Evolutionary conservation across 2,888 invertebrate genomes (phyloP).

Genomic region (Oligia strigilis): DNA sequence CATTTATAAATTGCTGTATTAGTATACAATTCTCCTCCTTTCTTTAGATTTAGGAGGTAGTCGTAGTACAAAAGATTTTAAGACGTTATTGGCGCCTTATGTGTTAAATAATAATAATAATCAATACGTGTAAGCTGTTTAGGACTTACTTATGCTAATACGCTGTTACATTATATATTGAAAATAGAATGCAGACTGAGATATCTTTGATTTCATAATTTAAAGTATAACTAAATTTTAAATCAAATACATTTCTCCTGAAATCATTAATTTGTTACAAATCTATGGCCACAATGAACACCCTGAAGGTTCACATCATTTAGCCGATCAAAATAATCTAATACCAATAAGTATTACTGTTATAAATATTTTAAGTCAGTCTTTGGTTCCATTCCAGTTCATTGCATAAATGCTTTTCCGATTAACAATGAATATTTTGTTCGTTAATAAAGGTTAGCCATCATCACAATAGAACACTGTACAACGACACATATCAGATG

Average conservation of each 20-base stretch:
- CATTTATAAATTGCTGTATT: slow-evolving; percentile 6
- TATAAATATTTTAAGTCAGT: slow-evolving; percentile 86
- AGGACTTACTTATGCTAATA: slow-evolving; percentile 48
- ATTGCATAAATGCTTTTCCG: slow-evolving; percentile 80
- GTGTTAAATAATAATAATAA: slow-evolving; percentile 9
- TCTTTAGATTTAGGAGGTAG: slow-evolving; percentile 25
- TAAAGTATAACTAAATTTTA: slow-evolving; percentile 53
- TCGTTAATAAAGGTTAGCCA: slow-evolving; percentile 69
- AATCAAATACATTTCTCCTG: slow-evolving; percentile 50
- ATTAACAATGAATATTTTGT: slow-evolving; percentile 76
- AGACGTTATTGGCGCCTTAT: slow-evolving; percentile 1
- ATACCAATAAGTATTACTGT: slow-evolving; percentile 84
- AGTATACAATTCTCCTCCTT: slow-evolving; percentile 19
- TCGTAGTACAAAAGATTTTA: slow-evolving; percentile 22
- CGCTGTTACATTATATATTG: slow-evolving; percentile 52
- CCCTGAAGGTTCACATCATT: slow-evolving; percentile 68
- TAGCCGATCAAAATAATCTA: slow-evolving; percentile 79
- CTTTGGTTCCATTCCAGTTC: slow-evolving; percentile 87
- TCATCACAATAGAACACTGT: slow-evolving; percentile 61
- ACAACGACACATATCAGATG: slow-evolving; percentile 78
- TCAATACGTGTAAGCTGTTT: slow-evolving; percentile 31
- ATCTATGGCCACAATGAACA: slow-evolving; percentile 65
- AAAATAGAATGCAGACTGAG: slow-evolving; percentile 56
- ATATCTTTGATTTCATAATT: slow-evolving; percentile 54
- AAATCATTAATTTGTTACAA: slow-evolving; percentile 62